Base-by-base conservation (phyloP, 2,888 invertebrate genomes). In the Spicauda simplicius region DNA sequence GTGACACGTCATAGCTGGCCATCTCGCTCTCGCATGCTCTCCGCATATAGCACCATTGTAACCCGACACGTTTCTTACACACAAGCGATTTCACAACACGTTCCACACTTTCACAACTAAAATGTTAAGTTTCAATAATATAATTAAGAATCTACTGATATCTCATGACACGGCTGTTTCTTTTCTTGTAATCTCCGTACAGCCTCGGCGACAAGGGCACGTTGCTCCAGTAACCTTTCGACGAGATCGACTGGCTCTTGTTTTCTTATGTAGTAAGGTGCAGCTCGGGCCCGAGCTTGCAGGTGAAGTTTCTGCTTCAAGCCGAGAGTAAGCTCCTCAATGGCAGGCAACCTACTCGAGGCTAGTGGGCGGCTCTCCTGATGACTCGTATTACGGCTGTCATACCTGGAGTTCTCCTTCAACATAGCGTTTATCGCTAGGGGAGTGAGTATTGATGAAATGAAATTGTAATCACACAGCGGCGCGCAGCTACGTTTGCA, bases 21-120 rank as follows among this genome's bases (percentile, higher is more conserved):
- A 78, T 93, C 93, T 86, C 90, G 82, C 80, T 93, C 90, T 85
- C 79, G 82, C 91, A 86, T 85, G 86, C 86, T 86, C 87, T 88
- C 91, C 90, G 91, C 93, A 91, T 93, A 93, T 93, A 93, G 93
- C 93, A 93, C 93, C 93, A 92, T 91, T 93, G 93, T 92, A 93
- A 93, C 85, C 91, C 90, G 93, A 93, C 91, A 93, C 92, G 92
- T 88, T 90, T 92, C 88, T 84, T 89, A 87, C 86, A 90, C 93
- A 91, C 91, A 90, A 88, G 87, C 90, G 89, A 93, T 93, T 93
- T 93, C 93, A 93, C 93, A 93, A 93, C 91, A 91, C 87, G 83
- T 85, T 90, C 86, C 85, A 89, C 91, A 93, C 93, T 93, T 93
- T 93, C 93, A 93, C 93, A 92, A 86, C 82, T 90, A 89, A 90